phyloP scores from a whole-genome alignment of 2,113 vertebrate species.

The Bufo bufo region DNA sequence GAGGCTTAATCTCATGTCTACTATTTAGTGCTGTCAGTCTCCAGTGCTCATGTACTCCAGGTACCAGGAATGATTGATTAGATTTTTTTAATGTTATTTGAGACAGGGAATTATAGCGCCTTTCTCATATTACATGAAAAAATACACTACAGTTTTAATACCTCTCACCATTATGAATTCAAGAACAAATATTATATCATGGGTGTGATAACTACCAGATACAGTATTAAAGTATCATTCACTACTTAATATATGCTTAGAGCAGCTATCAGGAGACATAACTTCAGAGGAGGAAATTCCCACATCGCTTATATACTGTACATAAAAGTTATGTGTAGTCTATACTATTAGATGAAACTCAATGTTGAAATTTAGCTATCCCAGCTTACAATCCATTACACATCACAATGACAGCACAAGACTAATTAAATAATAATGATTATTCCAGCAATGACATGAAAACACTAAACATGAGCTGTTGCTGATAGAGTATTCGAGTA shows the following conservation, averaged over 20 bases:
- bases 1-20: background rate
- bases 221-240: background rate
- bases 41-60: background rate
- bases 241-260: too few relatives aligned
- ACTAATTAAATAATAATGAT: slow-evolving; percentile 11
- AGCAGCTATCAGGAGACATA: background rate
- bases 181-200: background rate
- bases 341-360: background rate
- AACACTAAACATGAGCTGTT: slow-evolving; percentile 20
- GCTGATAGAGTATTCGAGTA: slow-evolving; percentile 35
- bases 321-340: background rate
- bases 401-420: background rate
- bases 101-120: too few relatives aligned
- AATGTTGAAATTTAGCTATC: background rate
- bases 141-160: background rate
- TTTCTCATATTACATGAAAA: background rate
- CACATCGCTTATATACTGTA: too few relatives aligned
- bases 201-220: background rate
- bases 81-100: too few relatives aligned
- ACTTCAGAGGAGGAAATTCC: background rate
- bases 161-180: background rate
- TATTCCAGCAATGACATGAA: background rate
- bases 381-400: background rate
- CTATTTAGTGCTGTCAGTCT: background rate
- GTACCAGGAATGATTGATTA: too few relatives aligned